Percentiles rank a stretch among this genome's conserved stretches.
Evolutionary conservation across 2,888 invertebrate species (phyloP).

Genomic region (Meloe dianella): DNA sequence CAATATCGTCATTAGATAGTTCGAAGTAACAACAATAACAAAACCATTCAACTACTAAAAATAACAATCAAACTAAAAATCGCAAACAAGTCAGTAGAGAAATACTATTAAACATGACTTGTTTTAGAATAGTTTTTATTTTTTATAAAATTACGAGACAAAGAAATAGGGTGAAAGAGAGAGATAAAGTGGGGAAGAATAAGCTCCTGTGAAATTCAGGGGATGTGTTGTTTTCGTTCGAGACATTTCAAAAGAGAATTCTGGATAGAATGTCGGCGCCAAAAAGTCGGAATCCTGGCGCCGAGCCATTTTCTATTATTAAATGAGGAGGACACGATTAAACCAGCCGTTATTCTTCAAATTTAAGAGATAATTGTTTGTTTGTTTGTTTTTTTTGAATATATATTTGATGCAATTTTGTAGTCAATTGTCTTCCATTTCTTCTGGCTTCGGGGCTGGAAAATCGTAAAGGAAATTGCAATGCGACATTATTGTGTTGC

Average conservation of each 20-base stretch:
- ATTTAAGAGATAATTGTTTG: too few species aligned
- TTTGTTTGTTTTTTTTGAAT: too few species aligned
- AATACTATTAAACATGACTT: neutral
- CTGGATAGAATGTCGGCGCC: constrained; percentile 29
- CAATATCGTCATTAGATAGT: neutral
- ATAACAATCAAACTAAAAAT: neutral
- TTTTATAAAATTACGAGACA: neutral
- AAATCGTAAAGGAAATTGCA: constrained; percentile 48
- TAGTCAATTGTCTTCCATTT: constrained; percentile 49
- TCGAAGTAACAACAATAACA: neutral
- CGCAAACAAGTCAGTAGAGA: neutral
- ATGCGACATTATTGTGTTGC: constrained; percentile 51
- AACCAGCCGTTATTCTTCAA: too few species aligned
- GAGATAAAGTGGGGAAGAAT: neutral
- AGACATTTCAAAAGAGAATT: constrained; percentile 12
- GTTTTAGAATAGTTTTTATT: neutral
- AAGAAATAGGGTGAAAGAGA: neutral
- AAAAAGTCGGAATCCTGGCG: constrained; percentile 25
- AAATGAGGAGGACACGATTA: too few species aligned
- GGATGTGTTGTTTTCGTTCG: constrained; percentile 23
- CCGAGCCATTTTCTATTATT: constrained; percentile 13
- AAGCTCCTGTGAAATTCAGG: constrained; percentile 17
- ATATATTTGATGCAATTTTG: constrained; percentile 22
- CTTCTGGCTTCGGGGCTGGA: constrained; percentile 47
- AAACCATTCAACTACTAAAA: neutral